Evolutionary conservation across 2,113 vertebrate genomes (phyloP), one percentile per base, ranked within the genome.

Genomic region (Nicator chloris): DNA sequence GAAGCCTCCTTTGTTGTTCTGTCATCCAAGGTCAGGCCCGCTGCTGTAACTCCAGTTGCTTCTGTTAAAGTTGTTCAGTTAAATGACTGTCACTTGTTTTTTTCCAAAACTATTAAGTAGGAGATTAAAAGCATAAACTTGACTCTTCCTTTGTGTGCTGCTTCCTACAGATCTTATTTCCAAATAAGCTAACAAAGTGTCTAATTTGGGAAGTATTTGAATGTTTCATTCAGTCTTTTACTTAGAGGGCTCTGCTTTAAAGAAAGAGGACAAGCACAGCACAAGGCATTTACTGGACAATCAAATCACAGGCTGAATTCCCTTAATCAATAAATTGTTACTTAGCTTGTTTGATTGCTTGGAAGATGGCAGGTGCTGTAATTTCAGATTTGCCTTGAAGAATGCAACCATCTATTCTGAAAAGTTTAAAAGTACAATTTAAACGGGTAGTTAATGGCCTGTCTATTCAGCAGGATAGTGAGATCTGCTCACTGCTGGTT

Each of bases 1-100:
- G 87, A 84, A 93, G 42, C 71, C 56, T 88, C 60, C 51, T 96
- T 96, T 96, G 68, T 94, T 86, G 65, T 90, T 64, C 76, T 96
- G 92, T 92, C 76, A 56, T 90, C 77, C 85, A 90, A 94, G 94
- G 92, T 96, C 94, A 94, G 79, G 64, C n/a, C 0, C 26, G 44
- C 88, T 73, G 51, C 39, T 86, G 53, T 90, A 90, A 71, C 44
- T 94, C 56, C 72, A 64, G 76, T 86, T 88, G 53, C 23, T 92
- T 83, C 68, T 77, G 56, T 90, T 91, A 83, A 94, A 92, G 69
- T 84, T 86, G 69, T 73, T 95, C 69, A 40, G 27, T 88, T 90
- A 78, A 88, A 83, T 77, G 49, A 56, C 26, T 94, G 57, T 78
- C 44, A 68, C 35, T 93, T 91, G 54, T 40, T 82, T 77, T 65